Evolutionary conservation across 1,140 invertebrate genomes (phyloP), one percentile per base, ranked within the genome.

Genomic region (Goniozus legneri): DNA sequence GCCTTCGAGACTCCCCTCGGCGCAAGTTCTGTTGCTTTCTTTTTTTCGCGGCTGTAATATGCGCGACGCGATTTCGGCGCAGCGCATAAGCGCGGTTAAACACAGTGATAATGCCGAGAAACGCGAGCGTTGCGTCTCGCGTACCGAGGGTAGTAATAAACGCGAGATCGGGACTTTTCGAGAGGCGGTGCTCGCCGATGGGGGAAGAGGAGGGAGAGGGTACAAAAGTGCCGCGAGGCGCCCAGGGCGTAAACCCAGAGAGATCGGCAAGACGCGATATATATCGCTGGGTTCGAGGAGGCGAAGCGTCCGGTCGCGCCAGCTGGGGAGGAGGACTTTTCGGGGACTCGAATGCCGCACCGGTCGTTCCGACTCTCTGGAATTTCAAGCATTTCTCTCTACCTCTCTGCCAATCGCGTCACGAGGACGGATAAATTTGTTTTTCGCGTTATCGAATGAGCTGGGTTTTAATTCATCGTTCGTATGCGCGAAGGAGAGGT

Each of bases 201-300:
- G 36, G 43, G 40, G 35, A 48, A 48, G 20, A 16, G 34, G 31
- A 13, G 33, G 39, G 30, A 16, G n/a, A n/a, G n/a, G 12, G 54
- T 24, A 44, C 46, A 16, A 55, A 44, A 57, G 20, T 31, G 49
- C 54, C 54, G 41, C 46, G 31, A 57, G 55, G 54, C 27, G 32
- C 24, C 36, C 18, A 18, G 35, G 44, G 35, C 35, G 19, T 24
- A 19, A 51, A 35, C 31, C 20, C 24, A 10, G 22, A 37, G 24
- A 60, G 57, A 64, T 64, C 52, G 54, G 33, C 27, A 50, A 47
- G 53, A n/a, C 18, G 31, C 37, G 59, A 64, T 62, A 64, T n/a
- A n/a, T n/a, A n/a, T n/a, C n/a, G n/a, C n/a, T n/a, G n/a, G n/a
- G n/a, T n/a, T n/a, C n/a, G n/a, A 34, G 39, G 20, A 33, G 34